phyloP scores from a whole-genome alignment of 2,888 invertebrate species.

The Protonemura montana region DNA sequence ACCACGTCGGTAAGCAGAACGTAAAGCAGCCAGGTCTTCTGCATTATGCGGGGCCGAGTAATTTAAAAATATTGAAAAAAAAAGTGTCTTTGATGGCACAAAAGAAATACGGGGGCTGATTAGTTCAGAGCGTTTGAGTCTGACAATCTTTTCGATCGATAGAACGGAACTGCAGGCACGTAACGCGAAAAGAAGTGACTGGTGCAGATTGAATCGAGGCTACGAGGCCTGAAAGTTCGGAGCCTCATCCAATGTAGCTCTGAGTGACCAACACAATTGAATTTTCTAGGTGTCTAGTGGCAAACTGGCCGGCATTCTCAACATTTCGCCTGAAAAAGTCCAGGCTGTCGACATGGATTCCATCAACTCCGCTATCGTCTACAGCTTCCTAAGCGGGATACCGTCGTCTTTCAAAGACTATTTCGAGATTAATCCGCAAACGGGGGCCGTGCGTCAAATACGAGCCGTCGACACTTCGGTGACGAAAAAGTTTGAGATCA shows the following conservation, averaged over 20 bases:
- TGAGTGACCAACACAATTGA: not conserved
- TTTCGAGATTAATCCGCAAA: slow-evolving; percentile 82
- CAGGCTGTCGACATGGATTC: slow-evolving; percentile 92
- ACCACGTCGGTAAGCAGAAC: slow-evolving; percentile 76
- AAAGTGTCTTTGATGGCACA: not conserved
- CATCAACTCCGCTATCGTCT: slow-evolving; percentile 81
- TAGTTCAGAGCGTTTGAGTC: not conserved
- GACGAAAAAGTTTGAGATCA: slow-evolving; percentile 79
- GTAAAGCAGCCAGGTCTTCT: not conserved
- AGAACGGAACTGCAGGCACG: not conserved
- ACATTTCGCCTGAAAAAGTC: slow-evolving; percentile 85
- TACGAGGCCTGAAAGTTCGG: too few relatives aligned
- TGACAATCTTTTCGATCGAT: not conserved
- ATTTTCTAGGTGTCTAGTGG: slow-evolving; percentile 76
- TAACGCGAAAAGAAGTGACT: not conserved
- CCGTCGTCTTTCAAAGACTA: slow-evolving; percentile 80
- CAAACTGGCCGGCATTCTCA: slow-evolving; percentile 81
- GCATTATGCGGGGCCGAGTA: not conserved
- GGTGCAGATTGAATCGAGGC: not conserved
- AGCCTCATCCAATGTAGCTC: not conserved
- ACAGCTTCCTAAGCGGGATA: slow-evolving; percentile 81
- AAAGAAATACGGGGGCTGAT: slow-evolving; percentile 19
- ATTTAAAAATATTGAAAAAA: not conserved
- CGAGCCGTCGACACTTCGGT: slow-evolving; percentile 81
- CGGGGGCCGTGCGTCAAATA: slow-evolving; percentile 82